Evolutionary conservation across 2,888 invertebrate genomes (phyloP).

Genomic region (Therioaphis trifolii): DNA sequence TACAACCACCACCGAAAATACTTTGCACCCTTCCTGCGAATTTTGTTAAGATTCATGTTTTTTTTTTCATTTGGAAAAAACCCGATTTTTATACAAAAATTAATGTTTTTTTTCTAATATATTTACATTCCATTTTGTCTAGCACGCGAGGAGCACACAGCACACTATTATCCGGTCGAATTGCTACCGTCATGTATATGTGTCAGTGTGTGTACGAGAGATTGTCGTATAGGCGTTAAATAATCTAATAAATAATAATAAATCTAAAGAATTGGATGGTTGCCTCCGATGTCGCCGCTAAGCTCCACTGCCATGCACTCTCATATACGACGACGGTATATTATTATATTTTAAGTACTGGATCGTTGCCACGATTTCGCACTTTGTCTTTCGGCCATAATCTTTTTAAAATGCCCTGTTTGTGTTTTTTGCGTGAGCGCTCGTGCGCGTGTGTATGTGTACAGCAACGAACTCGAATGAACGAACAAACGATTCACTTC

Average conservation of each 20-base stretch:
- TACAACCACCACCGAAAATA: background rate
- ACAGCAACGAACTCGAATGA: background rate
- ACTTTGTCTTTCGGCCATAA: slow-evolving; percentile 61
- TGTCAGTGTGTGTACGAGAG: slow-evolving; percentile 17
- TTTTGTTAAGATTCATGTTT: slow-evolving; percentile 3
- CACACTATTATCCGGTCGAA: slow-evolving; percentile 55
- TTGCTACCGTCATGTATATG: slow-evolving; percentile 35
- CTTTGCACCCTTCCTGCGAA: background rate
- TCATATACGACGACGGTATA: slow-evolving; percentile 29
- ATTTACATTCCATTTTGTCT: slow-evolving; percentile 31
- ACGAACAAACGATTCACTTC: slow-evolving; percentile 37
- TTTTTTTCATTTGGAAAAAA: background rate
- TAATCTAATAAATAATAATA: slow-evolving; percentile 63
- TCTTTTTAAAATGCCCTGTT: slow-evolving; percentile 54
- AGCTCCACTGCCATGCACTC: slow-evolving; percentile 32
- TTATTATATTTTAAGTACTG: slow-evolving; percentile 63
- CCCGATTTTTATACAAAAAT: background rate
- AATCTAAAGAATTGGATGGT: slow-evolving; percentile 59
- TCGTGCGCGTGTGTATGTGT: background rate
- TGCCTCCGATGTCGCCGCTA: slow-evolving; percentile 56
- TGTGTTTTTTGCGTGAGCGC: background rate
- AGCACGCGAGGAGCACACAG: background rate
- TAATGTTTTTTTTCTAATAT: background rate
- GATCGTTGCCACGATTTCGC: slow-evolving; percentile 61
- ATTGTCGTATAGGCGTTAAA: slow-evolving; percentile 57